These are phyloP conservation scores for Hydraecia micacea DNA, from an alignment of 2,888 invertebrate genomes.

Conservation along the genomic window DNA sequence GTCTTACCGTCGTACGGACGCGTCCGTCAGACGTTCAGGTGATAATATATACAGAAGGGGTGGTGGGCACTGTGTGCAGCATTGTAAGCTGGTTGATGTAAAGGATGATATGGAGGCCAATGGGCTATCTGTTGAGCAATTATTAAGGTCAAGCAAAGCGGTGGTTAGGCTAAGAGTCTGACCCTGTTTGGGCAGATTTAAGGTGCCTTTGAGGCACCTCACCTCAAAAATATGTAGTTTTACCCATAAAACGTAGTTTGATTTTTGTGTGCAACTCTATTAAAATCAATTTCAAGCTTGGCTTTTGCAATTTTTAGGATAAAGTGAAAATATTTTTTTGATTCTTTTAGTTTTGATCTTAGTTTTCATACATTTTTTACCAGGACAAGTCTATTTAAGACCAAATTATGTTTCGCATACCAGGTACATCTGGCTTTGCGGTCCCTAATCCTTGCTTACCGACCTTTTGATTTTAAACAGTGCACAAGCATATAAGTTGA, in stretches of 20 bases:
- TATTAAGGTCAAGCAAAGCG: constrained; percentile 34
- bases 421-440: not conserved
- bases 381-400: not conserved
- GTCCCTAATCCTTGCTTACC: not conserved
- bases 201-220: not conserved
- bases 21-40: constrained; percentile 52
- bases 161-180: constrained; percentile 18
- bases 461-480: not conserved
- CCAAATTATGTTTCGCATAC: not conserved
- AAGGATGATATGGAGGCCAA: constrained; percentile 58
- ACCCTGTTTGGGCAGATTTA: not conserved
- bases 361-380: too few relatives aligned
- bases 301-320: not conserved
- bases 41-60: constrained; percentile 58
- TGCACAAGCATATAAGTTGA: not conserved
- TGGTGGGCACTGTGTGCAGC: constrained; percentile 56
- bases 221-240: not conserved
- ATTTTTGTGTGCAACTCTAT: not conserved
- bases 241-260: too few relatives aligned
- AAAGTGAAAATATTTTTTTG: not conserved
- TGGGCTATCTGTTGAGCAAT: constrained; percentile 62
- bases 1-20: constrained; percentile 52
- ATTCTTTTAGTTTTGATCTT: not conserved
- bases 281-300: constrained; percentile 6
- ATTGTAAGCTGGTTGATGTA: constrained; percentile 62